Conservation (phyloP, 2,113 vertebrate species). For the Smithornis capensis region DNA sequence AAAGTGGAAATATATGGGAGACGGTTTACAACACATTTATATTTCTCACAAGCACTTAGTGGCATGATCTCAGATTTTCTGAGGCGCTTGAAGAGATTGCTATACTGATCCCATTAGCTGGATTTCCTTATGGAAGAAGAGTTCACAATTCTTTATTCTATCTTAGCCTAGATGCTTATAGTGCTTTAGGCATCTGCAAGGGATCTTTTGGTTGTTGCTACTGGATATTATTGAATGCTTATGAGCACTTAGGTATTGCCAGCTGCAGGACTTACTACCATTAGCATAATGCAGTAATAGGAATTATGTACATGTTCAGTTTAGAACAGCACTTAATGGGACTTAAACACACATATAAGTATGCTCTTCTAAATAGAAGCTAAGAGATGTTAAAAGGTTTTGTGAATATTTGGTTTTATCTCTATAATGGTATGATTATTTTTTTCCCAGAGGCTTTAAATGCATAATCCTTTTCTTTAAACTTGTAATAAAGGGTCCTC, state of each 20-base stretch:
- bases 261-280: neutral
- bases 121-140: neutral
- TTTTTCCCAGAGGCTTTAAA: neutral
- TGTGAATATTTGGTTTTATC: neutral
- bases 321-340: neutral
- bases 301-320: neutral
- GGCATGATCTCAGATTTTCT: constrained; percentile 17
- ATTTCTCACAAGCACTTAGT: constrained; percentile 57
- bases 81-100: neutral
- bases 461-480: neutral
- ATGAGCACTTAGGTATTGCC: neutral
- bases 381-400: neutral
- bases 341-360: neutral
- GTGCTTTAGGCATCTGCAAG: neutral
- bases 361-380: neutral
- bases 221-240: neutral
- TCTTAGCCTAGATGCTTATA: neutral
- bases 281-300: neutral
- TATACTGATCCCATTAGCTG: neutral
- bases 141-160: neutral
- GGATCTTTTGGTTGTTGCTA: neutral
- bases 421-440: neutral
- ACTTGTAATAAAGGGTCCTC: neutral
- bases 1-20: constrained; percentile 66
- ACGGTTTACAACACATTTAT: constrained; percentile 64